These are phyloP conservation scores for Amblyornis subalaris DNA, from an alignment of 2,113 vertebrate species.

Conservation along the genomic window DNA sequence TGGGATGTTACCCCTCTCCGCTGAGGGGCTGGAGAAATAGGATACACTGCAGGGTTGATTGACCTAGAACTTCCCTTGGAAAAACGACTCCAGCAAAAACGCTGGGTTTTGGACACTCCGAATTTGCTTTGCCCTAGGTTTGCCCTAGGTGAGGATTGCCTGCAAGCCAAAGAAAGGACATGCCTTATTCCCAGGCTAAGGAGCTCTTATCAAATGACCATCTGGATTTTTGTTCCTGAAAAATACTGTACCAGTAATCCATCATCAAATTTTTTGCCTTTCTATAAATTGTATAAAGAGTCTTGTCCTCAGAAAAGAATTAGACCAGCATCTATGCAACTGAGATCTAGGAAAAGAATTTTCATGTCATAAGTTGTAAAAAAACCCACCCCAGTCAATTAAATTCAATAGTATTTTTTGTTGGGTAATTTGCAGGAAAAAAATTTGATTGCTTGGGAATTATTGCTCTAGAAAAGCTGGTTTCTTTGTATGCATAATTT, in stretches of 20 bases:
- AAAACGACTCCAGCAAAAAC: neutral
- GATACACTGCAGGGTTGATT: neutral
- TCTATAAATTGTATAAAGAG: neutral
- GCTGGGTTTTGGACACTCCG: neutral
- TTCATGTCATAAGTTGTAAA: neutral
- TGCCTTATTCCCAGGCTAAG: neutral
- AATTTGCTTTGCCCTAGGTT: neutral
- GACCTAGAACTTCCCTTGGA: neutral
- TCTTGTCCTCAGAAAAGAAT: neutral
- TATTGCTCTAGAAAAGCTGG: neutral
- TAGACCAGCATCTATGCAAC: neutral
- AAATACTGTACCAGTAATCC: neutral
- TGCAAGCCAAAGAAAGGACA: neutral
- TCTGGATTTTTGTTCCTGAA: neutral
- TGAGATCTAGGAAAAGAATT: neutral
- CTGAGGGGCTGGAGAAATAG: neutral
- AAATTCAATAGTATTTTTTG: neutral
- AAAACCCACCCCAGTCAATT: neutral
- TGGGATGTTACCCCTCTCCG: neutral
- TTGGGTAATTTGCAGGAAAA: neutral
- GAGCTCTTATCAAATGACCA: neutral
- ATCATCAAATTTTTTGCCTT: neutral
- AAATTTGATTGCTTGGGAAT: neutral
- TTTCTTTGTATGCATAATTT: slow-evolving; percentile 6
- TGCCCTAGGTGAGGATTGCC: neutral